Evolutionary conservation across 2,888 invertebrate genomes (phyloP).

Genomic region (Oasisia sp.): DNA sequence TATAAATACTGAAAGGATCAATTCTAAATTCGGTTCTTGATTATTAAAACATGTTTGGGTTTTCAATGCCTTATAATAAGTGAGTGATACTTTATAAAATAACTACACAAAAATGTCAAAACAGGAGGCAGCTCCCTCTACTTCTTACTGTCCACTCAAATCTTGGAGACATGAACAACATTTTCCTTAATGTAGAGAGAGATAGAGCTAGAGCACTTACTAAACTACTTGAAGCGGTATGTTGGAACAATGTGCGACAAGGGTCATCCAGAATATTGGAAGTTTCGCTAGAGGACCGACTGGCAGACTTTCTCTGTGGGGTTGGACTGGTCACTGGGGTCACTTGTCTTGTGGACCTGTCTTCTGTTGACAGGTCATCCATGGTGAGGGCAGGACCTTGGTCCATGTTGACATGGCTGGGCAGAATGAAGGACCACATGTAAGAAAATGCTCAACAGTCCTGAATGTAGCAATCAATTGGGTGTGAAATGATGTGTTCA

Average conservation of each 20-base stretch:
- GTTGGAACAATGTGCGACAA: not conserved
- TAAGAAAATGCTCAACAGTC: not conserved
- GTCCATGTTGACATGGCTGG: not conserved
- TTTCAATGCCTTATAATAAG: too few species aligned
- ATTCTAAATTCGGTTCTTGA: too few species aligned
- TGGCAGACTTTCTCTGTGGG: not conserved
- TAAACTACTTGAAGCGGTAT: not conserved
- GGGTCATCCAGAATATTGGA: not conserved
- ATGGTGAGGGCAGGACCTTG: not conserved
- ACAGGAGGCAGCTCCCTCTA: too few species aligned
- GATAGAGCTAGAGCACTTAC: not conserved
- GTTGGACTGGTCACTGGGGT: not conserved
- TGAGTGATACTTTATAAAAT: too few species aligned
- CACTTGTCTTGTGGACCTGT: not conserved
- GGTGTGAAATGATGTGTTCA: too few species aligned
- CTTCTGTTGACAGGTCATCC: slow-evolving; percentile 9
- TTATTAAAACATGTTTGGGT: too few species aligned
- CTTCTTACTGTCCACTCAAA: too few species aligned
- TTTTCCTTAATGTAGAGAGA: too few species aligned
- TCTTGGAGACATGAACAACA: too few species aligned
- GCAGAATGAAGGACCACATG: not conserved
- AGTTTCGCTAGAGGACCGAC: not conserved
- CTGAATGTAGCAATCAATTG: too few species aligned
- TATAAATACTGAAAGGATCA: too few species aligned
- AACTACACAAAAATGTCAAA: too few species aligned